Evolutionary conservation across 2,888 invertebrate species (phyloP), one percentile per base, ranked within the genome.

Genomic region (Cloeon dipterum): DNA sequence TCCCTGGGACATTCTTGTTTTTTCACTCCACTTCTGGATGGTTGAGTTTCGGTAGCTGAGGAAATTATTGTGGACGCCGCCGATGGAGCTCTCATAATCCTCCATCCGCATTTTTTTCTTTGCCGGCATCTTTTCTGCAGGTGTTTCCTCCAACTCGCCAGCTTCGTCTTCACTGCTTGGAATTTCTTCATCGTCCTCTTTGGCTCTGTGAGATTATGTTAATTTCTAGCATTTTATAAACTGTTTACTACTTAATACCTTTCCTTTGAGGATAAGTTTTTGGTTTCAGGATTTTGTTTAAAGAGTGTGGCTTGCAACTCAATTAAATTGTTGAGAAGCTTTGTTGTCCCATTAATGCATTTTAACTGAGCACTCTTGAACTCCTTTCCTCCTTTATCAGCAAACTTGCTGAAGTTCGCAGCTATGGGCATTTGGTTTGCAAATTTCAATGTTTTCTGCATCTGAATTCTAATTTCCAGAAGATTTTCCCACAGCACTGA

Each of bases 21-120:
- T 88, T 42, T 91, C 88, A 56, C 89, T 79, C 94, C 94, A 94
- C 54, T 89, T 89, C 46, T 85, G 75, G 41, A 96, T 75, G 7
- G 79, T 74, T 1, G 68, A 57, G 50, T 91, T 74, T 52, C 89
- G 70, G 49, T 74, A 82, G 5, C 62, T 50, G 44, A 58, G 64
- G 43, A 77, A 79, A 3, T 57, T 54, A 44, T 66, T 58, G n/a
- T n/a, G n/a, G n/a, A n/a, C n/a, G 48, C 78, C 71, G 29, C 63
- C 58, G 7, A 57, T 56, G 7, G 60, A 50, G 21, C 82, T 54
- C 45, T 70, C 68, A 49, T 66, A 74, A 14, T 74, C 68, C 32
- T 54, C 52, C 4, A 71, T 46, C 52, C 67, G 73, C 26, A 62
- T 56, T 37, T 42, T 41, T 32, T 43, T 46, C 34, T 26, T 36